Conservation (phyloP, 2,113 vertebrate genomes). For the Lepidothrix coronata region DNA sequence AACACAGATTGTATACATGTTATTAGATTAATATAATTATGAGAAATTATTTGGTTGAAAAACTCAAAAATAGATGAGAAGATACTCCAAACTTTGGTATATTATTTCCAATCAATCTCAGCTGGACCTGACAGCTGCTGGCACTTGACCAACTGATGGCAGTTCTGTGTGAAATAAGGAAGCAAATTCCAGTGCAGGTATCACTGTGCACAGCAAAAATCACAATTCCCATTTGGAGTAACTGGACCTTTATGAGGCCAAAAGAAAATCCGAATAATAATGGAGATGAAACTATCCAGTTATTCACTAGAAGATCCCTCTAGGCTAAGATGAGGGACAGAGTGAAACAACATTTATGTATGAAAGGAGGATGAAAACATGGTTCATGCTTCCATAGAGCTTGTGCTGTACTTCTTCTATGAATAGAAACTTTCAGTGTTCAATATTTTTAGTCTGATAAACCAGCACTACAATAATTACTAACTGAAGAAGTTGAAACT, state of each 20-base stretch:
- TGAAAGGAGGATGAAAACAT: neutral
- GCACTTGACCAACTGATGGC: neutral
- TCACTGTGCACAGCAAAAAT: neutral
- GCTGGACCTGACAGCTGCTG: neutral
- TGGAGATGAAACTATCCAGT: neutral
- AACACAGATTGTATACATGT: neutral
- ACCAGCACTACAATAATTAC: neutral
- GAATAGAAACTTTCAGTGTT: neutral
- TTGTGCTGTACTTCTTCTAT: neutral
- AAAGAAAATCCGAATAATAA: neutral
- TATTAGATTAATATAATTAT: neutral
- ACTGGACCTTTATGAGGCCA: neutral
- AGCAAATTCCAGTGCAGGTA: neutral
- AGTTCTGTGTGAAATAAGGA: neutral
- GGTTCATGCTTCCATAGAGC: fast-evolving
- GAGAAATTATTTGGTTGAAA: neutral
- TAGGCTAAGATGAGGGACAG: neutral
- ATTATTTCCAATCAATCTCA: neutral
- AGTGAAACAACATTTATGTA: neutral
- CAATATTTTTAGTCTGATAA: neutral
- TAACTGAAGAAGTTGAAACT: neutral
- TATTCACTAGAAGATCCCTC: neutral
- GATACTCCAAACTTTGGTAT: neutral
- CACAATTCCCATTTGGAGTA: neutral
- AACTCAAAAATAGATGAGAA: neutral